Percentiles rank a stretch among this genome's conserved stretches.
phyloP scores from a whole-genome alignment of 2,113 vertebrate genomes.

The Ophthalmolycus amberensis region DNA sequence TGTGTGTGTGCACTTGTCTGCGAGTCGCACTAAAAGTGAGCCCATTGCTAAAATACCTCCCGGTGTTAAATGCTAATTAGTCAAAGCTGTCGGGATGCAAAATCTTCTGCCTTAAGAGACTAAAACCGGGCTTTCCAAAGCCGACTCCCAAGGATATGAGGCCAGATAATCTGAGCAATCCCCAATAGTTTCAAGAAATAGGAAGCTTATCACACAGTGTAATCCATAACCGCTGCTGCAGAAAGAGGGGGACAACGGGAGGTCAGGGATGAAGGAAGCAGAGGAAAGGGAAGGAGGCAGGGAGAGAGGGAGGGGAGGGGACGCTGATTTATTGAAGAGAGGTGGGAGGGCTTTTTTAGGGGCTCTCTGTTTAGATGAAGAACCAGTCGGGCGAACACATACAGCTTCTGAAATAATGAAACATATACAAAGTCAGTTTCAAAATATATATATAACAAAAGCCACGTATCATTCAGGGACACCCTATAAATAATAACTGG shows the following conservation, averaged over 20 bases:
- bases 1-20: background rate
- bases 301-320: slow-evolving; percentile 27
- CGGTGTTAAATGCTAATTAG: slow-evolving; percentile 83
- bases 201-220: slow-evolving; percentile 87
- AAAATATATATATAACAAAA: slow-evolving; percentile 14
- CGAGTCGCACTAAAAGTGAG: slow-evolving; percentile 79
- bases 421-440: background rate
- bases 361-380: background rate
- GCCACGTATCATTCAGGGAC: background rate
- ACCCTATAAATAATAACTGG: background rate
- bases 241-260: slow-evolving; percentile 60
- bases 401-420: background rate
- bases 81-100: slow-evolving; percentile 83
- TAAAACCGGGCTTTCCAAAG: slow-evolving; percentile 83
- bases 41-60: slow-evolving; percentile 71
- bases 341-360: slow-evolving; percentile 34
- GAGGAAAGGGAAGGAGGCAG: slow-evolving; percentile 69
- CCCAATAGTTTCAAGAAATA: slow-evolving; percentile 85
- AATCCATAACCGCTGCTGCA: slow-evolving; percentile 80
- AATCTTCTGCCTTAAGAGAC: slow-evolving; percentile 80
- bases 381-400: background rate
- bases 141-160: slow-evolving; percentile 80
- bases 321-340: slow-evolving; percentile 38
- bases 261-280: slow-evolving; percentile 53
- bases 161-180: slow-evolving; percentile 84